These are phyloP conservation scores for Bombus superbus DNA, from an alignment of 1,140 invertebrate species.

Conservation along the genomic window DNA sequence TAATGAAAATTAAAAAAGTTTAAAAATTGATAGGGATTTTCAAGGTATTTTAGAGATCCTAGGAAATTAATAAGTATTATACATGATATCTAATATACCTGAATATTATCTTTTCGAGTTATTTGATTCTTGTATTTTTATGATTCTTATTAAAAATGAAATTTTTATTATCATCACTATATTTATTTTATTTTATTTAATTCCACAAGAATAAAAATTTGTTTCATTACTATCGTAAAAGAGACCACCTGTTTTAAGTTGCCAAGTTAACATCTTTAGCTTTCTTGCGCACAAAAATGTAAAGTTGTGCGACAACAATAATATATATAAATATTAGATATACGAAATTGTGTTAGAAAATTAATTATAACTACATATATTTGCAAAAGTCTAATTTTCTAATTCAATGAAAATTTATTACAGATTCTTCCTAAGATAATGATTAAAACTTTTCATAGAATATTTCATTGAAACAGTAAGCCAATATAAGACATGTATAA, in stretches of 20 bases:
- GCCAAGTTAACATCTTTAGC: background rate
- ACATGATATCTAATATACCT: background rate
- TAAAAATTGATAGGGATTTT: constrained; percentile 16
- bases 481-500: background rate
- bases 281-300: background rate
- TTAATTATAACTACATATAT: background rate
- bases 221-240: background rate
- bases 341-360: background rate
- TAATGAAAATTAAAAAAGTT: background rate
- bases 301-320: background rate
- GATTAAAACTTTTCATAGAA: no score
- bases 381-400: background rate
- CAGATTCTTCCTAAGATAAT: background rate
- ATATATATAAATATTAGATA: background rate
- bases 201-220: background rate
- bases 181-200: background rate
- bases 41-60: background rate
- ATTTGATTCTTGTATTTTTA: background rate
- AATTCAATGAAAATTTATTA: background rate
- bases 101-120: background rate
- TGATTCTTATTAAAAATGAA: background rate
- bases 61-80: background rate
- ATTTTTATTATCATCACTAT: no score
- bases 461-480: background rate
- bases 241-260: background rate